Evolutionary conservation across 2,888 invertebrate genomes (phyloP).

Genomic region (Esperia sulphurella): DNA sequence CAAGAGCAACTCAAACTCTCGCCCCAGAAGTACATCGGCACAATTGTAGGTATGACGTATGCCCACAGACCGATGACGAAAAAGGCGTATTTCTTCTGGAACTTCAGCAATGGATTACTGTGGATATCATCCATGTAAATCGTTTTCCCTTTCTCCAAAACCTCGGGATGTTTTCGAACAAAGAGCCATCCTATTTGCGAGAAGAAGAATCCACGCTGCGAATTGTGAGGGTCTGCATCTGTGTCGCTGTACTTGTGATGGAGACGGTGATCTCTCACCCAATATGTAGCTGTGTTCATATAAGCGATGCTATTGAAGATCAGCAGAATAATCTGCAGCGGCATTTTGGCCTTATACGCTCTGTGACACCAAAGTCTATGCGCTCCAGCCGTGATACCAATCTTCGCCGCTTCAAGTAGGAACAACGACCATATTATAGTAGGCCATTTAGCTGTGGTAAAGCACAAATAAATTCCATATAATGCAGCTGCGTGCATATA

Average conservation of each 20-base stretch:
- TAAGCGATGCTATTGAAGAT: slow-evolving; percentile 21
- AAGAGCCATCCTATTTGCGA: slow-evolving; percentile 90
- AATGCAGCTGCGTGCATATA: slow-evolving; percentile 18
- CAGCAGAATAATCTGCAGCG: slow-evolving; percentile 19
- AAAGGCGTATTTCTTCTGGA: slow-evolving; percentile 81
- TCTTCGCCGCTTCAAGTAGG: slow-evolving; percentile 12
- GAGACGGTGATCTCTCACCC: slow-evolving; percentile 79
- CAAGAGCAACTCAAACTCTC: slow-evolving; percentile 62
- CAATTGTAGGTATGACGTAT: slow-evolving; percentile 53
- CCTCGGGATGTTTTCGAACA: slow-evolving; percentile 85
- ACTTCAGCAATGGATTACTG: slow-evolving; percentile 81
- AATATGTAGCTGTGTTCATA: slow-evolving; percentile 74
- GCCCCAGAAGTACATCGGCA: slow-evolving; percentile 79
- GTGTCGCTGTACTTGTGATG: slow-evolving; percentile 88
- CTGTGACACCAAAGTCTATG: slow-evolving; percentile 22
- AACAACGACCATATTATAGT: slow-evolving; percentile 16
- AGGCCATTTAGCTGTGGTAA: slow-evolving; percentile 16
- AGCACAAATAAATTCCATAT: slow-evolving; percentile 15
- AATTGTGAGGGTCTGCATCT: slow-evolving; percentile 87
- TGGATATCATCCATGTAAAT: slow-evolving; percentile 84
- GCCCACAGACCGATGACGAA: slow-evolving; percentile 33
- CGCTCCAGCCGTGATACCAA: slow-evolving; percentile 20
- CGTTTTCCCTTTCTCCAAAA: slow-evolving; percentile 82
- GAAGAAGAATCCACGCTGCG: slow-evolving; percentile 88
- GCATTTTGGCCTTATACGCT: slow-evolving; percentile 20